Base-by-base conservation (phyloP, 1,140 invertebrate genomes). In the Lepidostoma basale region DNA sequence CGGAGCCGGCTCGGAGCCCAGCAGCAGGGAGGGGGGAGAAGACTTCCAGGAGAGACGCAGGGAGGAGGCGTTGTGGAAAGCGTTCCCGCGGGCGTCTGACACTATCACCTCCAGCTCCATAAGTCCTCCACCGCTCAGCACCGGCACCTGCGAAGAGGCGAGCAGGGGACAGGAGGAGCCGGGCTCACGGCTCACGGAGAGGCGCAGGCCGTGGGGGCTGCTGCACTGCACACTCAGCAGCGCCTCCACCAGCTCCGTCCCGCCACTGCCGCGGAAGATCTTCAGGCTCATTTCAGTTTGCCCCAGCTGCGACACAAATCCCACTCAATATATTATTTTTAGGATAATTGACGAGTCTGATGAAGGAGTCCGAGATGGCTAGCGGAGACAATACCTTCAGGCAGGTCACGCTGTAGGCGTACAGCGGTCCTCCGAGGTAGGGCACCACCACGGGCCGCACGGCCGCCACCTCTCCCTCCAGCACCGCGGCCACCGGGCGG, bases 361-460 rank as follows among this genome's bases (percentile, higher is more conserved):
- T n/a, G n/a, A n/a, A n/a, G n/a, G n/a, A n/a, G n/a, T n/a, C n/a
- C n/a, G n/a, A n/a, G n/a, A n/a, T n/a, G n/a, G n/a, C n/a, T n/a
- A n/a, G n/a, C n/a, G n/a, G 14, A 42, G 3, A 42, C 39, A 42
- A 22, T 28, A 73, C 71, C 67, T 64, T 65, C 12, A 73, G 22
- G 49, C 71, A 73, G 16, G 71, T 69, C 10, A 73, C 60, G 20
- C 67, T 73, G 44, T 69, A 69, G n/a, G 59, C 64, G 42, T 69
- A 64, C 16, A 63, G 28, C 33, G 18, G 52, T 30, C 59, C 60
- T 4, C 25, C 65, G 3, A 40, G 12, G 40, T 39, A 54, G 3
- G 20, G 12, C 1, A 10, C 5, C 23, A 28, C 5, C 5, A 39
- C 12, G 8, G 33, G 30, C 8, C 2, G 16, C 5, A 58, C 52